A percentile compares a stretch with the other conserved stretches of the same genome.
Conservation (phyloP, 1,140 invertebrate genomes). For the Drosophila rufa region DNA sequence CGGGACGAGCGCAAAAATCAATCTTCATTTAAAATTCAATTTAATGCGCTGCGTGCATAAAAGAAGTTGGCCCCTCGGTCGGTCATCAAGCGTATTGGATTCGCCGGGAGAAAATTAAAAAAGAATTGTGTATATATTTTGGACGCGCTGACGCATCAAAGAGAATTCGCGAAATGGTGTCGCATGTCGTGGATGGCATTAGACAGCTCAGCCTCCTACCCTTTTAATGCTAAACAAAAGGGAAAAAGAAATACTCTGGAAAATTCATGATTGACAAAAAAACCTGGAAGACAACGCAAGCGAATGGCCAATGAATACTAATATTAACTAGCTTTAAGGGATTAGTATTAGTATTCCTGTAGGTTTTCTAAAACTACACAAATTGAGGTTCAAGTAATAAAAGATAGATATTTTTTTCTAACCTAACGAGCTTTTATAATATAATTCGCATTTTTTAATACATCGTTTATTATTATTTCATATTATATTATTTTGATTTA, state of each 20-base stretch:
- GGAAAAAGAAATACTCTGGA: not conserved
- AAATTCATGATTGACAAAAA: constrained; percentile 6
- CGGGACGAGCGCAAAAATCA: constrained; percentile 67
- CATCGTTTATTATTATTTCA: no score
- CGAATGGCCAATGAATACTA: not conserved
- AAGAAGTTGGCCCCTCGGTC: constrained; percentile 38
- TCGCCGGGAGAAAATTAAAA: constrained; percentile 49
- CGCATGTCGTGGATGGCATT: constrained; percentile 28
- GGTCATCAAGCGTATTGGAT: constrained; percentile 60
- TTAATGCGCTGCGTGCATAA: constrained; percentile 68
- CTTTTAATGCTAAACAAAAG: not conserved
- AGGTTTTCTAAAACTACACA: no score
- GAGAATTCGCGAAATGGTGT: constrained; percentile 40
- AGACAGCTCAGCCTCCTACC: constrained; percentile 1
- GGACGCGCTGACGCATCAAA: constrained; percentile 51
- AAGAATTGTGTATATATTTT: constrained; percentile 34
- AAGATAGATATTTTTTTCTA: no score
- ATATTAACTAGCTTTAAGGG: not conserved
- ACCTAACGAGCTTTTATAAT: no score
- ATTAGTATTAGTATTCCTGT: no score
- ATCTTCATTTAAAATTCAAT: constrained; percentile 83
- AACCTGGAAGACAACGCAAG: not conserved
- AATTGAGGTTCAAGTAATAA: no score
- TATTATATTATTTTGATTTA: no score
- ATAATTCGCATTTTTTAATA: no score